A percentile compares a stretch with the other conserved stretches of the same genome.
phyloP scores from a whole-genome alignment of 2,113 vertebrate species.

The Spermophilus dauricus region DNA sequence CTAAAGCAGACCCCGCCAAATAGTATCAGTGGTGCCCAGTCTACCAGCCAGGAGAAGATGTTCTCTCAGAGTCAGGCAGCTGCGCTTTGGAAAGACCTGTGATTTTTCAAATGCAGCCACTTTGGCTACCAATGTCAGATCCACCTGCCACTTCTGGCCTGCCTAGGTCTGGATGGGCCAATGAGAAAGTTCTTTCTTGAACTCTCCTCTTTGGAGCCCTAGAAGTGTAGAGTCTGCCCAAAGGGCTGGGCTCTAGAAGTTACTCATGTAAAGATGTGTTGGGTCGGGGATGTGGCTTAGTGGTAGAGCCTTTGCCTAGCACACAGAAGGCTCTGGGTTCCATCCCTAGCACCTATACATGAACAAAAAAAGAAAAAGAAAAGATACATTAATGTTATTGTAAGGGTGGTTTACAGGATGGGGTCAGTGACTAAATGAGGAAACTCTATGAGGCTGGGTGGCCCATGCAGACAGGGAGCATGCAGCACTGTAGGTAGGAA shows the following conservation, averaged over 20 bases:
- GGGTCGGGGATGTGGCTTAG: too few species aligned
- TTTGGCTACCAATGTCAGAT: background rate
- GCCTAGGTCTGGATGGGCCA: background rate
- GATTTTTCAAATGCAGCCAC: background rate
- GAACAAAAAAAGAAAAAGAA: too few species aligned
- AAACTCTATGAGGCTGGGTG: background rate
- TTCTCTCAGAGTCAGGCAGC: background rate
- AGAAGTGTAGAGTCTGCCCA: background rate
- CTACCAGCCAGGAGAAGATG: background rate
- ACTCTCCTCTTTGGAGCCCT: background rate
- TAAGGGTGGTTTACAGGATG: accelerated
- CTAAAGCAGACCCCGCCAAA: background rate
- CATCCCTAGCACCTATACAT: too few species aligned
- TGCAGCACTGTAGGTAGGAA: accelerated
- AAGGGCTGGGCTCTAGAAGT: background rate
- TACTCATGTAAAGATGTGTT: too few species aligned
- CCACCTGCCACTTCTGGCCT: background rate
- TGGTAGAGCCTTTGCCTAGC: too few species aligned
- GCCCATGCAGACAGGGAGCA: background rate
- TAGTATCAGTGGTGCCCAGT: accelerated
- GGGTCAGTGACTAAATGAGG: background rate
- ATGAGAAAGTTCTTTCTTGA: background rate
- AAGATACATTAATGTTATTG: background rate
- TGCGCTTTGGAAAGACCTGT: background rate
- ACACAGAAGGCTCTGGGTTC: too few species aligned